Base-by-base conservation (phyloP, 92 coral and sea anemone genomes). In the Micromussa lordhowensis region DNA sequence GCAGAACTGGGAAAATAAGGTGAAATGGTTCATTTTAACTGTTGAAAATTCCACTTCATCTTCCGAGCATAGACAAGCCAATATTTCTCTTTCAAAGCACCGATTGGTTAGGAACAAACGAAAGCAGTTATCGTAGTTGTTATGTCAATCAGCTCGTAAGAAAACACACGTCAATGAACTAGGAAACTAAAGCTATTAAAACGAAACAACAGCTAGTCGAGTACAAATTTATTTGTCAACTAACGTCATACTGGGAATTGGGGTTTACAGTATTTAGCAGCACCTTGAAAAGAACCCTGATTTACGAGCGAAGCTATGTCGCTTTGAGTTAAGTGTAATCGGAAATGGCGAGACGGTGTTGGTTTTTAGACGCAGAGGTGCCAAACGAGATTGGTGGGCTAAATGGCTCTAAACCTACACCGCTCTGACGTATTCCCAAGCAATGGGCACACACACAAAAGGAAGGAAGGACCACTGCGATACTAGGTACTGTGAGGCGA, bases 201-300 rank as follows among this genome's bases (percentile, higher is more conserved):
- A 17, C 68, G 48, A 78, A 64, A 86, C 80, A 71, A 71, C 75
- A 75, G 63, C 61, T 17, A 38, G 44, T 16, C 21, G 64, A n/a
- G 58, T 51, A 49, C n/a, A 22, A 26, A 54, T 51, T 17, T 16
- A 54, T 57, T 49, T 24, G 19, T 77, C 63, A 15, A 38, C 36
- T 58, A 22, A 55, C 83, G 89, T 86, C 89, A 77, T 36, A 86
- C 77, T 77, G 89, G 89, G 89, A 86, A 77, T 78, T 58, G 89
- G 83, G 83, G 58, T 36, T 76, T 26, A 3, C 51, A 35, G 71
- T 48, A n/a, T 54, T 75, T 70, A 40, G 48, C 71, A 72, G 54
- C 31, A 53, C 7, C 15, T 73, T 83, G 81, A 34, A 82, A 44
- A 85, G 48, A 2, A 31, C 35, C 7, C 81, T 86, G 89, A 86